Evolutionary conservation across 2,888 invertebrate genomes (phyloP), one percentile per base, ranked within the genome.

Genomic region (Carterocephalus palaemon): DNA sequence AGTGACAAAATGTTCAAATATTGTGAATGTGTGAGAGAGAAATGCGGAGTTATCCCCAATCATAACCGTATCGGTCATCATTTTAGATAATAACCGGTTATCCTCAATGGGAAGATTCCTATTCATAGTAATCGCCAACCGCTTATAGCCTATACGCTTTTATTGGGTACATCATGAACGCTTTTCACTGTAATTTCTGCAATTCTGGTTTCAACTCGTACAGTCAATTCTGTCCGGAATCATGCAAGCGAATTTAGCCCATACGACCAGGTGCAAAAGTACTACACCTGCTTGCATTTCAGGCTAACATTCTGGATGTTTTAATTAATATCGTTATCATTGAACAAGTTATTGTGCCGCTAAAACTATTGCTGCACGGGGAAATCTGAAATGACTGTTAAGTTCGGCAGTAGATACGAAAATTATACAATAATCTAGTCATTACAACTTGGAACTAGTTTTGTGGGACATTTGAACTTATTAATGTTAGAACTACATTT

Each of bases 151-250:
- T 51, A 36, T 15, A 39, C 45, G 28, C n/a, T 17, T 36, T 15
- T 43, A 51, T 52, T 49, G 49, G 49, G 31, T 42, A 49, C 57
- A 61, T 63, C 66, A 68, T 69, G 64, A 66, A 47, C 63, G 70
- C 68, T 70, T 68, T 71, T 67, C 70, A 61, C 62, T 60, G 56
- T 73, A 74, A 77, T 76, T 73, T 60, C 53, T 64, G 67, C 68
- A 72, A 76, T 72, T 76, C 70, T 47, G 56, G 64, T 66, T 61
- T 55, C 48, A 60, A 59, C 54, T 57, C n/a, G n/a, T n/a, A n/a
- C n/a, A 62, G 57, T 61, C 60, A 45, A 53, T 53, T 52, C 29
- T 20, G 16, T 6, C 29, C 7, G 3, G 20, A 9, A 16, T 9
- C 7, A 15, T 29, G 20, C 36, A 36, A 12, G 31, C 43, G 22